Evolutionary conservation across 2,888 invertebrate genomes (phyloP), one percentile per base, ranked within the genome.

Genomic region (Coleophora flavipennella): DNA sequence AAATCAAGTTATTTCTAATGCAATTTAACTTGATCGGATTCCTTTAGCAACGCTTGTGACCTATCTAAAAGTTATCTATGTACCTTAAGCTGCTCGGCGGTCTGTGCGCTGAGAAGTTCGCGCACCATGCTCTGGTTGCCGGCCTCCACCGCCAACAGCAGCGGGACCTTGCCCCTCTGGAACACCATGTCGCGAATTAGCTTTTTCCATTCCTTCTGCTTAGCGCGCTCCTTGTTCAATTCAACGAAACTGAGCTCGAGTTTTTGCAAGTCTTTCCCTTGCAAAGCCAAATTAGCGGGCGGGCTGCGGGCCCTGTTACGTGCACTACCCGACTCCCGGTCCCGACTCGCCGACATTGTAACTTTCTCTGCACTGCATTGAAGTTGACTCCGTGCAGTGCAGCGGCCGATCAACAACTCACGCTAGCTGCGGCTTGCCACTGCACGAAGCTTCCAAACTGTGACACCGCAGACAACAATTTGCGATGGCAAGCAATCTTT

Each of bases 111-210:
- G 51, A 99, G 88, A 39, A 99, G 89, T 78, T 98, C 97, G 51
- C 96, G 91, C 68, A 95, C 95, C 90, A 97, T 96, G 51, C 95
- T 93, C 79, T 96, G 93, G 85, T 97, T 98, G 39, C 97, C 97
- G 25, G 94, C 93, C 79, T 97, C 96, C 57, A 96, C 94, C 40
- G 98, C 96, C 73, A 96, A 86, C 67, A 97, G 91, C 64, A 99
- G 86, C 55, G 99, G 96, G 62, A 97, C 92, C 85, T 94, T 95
- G 50, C 96, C 97, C 78, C 92, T 91, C 96, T 97, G 87, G 57
- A 88, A 88, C 69, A 85, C 77, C 80, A 85, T 72, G 74, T 86
- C 85, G 67, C 84, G 80, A 62, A 86, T 86, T 86, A 87, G 57
- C 71, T 77, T 85, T 76, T 83, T 83, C 86, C 86, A 86, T 67